Evolutionary conservation across 2,797 vertebrate genomes (phyloP).

Genomic region (Balearica regulorum): DNA sequence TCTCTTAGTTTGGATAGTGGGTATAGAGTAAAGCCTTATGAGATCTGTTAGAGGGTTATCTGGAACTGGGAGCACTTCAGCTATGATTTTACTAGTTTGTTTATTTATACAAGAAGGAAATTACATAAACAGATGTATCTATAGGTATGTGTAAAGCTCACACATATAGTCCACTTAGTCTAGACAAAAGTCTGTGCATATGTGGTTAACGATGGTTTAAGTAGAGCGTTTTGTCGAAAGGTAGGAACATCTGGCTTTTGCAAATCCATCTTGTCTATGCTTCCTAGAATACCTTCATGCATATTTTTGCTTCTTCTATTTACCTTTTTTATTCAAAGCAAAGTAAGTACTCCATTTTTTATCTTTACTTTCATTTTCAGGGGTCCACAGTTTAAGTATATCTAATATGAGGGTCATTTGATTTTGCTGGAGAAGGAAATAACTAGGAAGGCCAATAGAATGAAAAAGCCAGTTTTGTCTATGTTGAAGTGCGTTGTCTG

Average conservation of each 20-base stretch:
- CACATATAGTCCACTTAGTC: not conserved
- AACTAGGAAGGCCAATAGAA: not conserved
- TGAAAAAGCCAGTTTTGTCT: not conserved
- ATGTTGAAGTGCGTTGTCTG: not conserved
- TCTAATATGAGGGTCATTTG: not conserved
- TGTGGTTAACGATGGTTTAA: not conserved
- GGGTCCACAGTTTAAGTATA: not conserved
- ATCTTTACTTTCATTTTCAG: not conserved
- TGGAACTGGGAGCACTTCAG: not conserved
- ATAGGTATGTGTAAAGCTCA: not conserved
- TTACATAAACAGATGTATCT: not conserved
- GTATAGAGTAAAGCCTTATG: constrained; percentile 24
- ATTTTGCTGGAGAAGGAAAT: not conserved
- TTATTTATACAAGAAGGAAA: constrained; percentile 9
- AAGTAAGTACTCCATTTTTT: not conserved
- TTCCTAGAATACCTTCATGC: not conserved
- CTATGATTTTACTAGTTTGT: not conserved
- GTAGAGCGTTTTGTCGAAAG: not conserved
- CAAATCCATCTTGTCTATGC: not conserved
- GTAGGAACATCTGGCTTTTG: not conserved
- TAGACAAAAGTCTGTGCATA: not conserved
- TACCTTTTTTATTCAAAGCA: not conserved
- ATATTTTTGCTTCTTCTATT: not conserved
- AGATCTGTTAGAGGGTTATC: not conserved
- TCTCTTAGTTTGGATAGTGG: constrained; percentile 39